A percentile compares a stretch with the other conserved stretches of the same genome.
Evolutionary conservation across 2,888 invertebrate species (phyloP).

Genomic region (Seladonia tumulorum): DNA sequence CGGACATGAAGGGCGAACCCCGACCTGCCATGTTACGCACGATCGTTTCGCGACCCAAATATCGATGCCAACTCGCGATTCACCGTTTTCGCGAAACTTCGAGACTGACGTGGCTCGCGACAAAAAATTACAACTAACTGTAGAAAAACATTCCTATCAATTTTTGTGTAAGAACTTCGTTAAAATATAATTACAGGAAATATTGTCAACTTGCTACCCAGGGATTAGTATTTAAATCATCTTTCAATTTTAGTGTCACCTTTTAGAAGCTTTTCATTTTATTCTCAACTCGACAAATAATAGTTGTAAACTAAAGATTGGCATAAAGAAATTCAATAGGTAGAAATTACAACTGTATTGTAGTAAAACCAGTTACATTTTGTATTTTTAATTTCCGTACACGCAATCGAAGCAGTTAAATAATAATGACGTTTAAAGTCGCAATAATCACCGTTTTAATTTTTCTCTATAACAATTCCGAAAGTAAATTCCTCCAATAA

Average conservation of each 20-base stretch:
- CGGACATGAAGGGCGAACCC: slow-evolving; percentile 51
- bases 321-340: too few species aligned
- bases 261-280: not conserved
- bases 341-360: too few species aligned
- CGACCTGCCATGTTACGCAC: slow-evolving; percentile 25
- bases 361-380: too few species aligned
- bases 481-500: not conserved
- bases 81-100: not conserved
- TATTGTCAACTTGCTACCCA: not conserved
- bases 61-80: not conserved
- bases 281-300: too few species aligned
- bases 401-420: too few species aligned
- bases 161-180: not conserved
- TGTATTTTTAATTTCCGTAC: too few species aligned
- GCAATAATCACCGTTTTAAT: too few species aligned
- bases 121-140: not conserved
- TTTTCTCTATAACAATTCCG: not conserved
- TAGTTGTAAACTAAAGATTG: too few species aligned
- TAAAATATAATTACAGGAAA: not conserved
- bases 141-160: not conserved
- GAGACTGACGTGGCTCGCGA: not conserved
- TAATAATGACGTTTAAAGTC: too few species aligned
- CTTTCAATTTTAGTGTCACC: not conserved
- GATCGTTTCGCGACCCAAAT: slow-evolving; percentile 14
- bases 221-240: not conserved